Evolutionary conservation across 2,888 invertebrate species (phyloP), one percentile per base, ranked within the genome.

Genomic region (Cephus sareptanus): DNA sequence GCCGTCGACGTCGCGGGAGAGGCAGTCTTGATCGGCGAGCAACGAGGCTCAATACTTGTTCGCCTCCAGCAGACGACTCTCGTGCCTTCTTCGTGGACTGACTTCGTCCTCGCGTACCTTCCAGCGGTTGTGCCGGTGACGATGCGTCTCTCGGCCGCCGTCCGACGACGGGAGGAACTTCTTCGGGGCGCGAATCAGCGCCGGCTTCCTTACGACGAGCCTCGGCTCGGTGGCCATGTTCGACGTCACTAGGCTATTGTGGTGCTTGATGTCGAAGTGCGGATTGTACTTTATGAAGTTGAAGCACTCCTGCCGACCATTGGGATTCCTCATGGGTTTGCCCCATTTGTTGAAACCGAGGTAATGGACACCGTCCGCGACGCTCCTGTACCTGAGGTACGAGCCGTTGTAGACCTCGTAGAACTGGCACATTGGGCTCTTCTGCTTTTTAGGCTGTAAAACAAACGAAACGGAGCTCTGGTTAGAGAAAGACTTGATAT

Each of bases 271-370:
- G 90, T 94, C 93, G 92, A 94, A 94, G 88, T 93, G 93, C 89
- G 93, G 93, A 86, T 94, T 93, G 88, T 93, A 92, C 92, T 94
- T 94, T 91, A 94, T 92, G 92, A 95, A 94, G 85, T 93, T 94
- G 91, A 93, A 93, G 90, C 94, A 94, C 89, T 93, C 93, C 91
- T 93, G 93, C 81, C 92, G 92, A 68, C 92, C 92, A 85, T 85
- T 85, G 11, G 82, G 85, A 78, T 89, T 89, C 82, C 88, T 93
- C 87, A 94, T 92, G 87, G 94, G 94, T 85, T 92, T 89, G 77
- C 95, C 95, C 83, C 92, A 91, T 85, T 92, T 92, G 92, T 94
- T 94, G 93, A 95, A 95, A 85, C 94, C 94, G 89, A 95, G 93
- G 91, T 93, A 94, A 86, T 94, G 94, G 88, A 93, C 92, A 85